Base-by-base conservation (phyloP, 64 coral and sea anemone genomes). In the Pachyseris speciosa region DNA sequence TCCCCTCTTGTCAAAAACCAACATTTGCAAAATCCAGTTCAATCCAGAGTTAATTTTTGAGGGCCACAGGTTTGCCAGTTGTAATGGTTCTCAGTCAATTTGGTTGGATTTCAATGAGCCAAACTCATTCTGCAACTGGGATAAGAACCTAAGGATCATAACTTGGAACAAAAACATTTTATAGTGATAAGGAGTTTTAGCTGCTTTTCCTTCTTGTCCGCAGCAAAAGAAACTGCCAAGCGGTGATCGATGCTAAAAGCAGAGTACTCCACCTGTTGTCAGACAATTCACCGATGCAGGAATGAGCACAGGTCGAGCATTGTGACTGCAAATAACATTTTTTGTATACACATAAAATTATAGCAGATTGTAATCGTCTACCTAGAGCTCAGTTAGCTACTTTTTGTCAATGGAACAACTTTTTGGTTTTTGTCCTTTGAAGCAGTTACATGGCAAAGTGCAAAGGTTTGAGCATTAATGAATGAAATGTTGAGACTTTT, bases 141-240 rank as follows among this genome's bases (percentile, higher is more conserved):
- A 39, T 22, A 37, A 33, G 36, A 69, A 20, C 7, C 9, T 31
- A 25, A 9, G 28, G 4, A 20, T 66, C 2, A 30, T 26, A 3
- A 66, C 2, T 66, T 26, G 6, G 2, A 30, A n/a, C n/a, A n/a
- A n/a, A n/a, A n/a, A n/a, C n/a, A n/a, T n/a, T n/a, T 15, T 12
- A 16, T 13, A 13, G 12, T 68, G 9, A 27, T 30, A 1, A 33
- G 25, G 13, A 6, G 30, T 39, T 60, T 22, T n/a, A 17, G 20
- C n/a, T 37, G 45, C 24, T 80, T 60, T 24, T 40, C 39, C 1
- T 41, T 19, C 16, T 58, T 57, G 4, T 40, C 15, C 10, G 50
- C 77, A 81, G 52, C 77, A 5, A 60, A 81, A 58, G 75, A 80
- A 80, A 22, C 77, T 81, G 53, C 77, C 32, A 81, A 81, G 4